These are phyloP conservation scores for Halcyon chelicuti DNA, from an alignment of 2,797 vertebrate genomes.

Conservation along the genomic window DNA sequence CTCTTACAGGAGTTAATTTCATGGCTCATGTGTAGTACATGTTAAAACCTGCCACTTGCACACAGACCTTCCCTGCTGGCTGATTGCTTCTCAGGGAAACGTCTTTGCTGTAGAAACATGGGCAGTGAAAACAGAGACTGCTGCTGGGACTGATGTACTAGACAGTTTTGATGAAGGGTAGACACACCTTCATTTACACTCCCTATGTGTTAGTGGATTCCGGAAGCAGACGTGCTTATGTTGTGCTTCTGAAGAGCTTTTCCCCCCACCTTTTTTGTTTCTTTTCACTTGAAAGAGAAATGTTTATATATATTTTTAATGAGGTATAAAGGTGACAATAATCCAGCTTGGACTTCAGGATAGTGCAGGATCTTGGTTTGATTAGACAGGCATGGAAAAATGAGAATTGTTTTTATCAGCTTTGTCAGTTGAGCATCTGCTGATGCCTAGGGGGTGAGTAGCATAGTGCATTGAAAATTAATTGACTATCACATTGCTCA, in stretches of 20 bases:
- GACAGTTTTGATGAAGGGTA: background rate
- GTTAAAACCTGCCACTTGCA: background rate
- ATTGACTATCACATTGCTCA: constrained; percentile 10
- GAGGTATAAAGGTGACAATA: background rate
- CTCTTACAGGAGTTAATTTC: background rate
- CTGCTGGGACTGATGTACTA: background rate
- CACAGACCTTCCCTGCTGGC: background rate
- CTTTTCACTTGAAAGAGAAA: background rate
- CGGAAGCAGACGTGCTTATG: background rate
- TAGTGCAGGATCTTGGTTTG: background rate
- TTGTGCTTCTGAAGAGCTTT: background rate
- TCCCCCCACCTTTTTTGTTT: background rate
- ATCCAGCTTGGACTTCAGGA: background rate
- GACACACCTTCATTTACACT: background rate
- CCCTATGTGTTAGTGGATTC: background rate
- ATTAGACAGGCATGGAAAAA: constrained; percentile 3
- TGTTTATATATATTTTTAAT: background rate
- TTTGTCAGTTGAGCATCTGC: constrained; percentile 41
- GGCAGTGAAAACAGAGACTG: background rate
- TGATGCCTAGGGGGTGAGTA: background rate
- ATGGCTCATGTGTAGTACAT: background rate
- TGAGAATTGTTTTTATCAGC: background rate
- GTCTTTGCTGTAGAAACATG: background rate
- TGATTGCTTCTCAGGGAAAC: background rate
- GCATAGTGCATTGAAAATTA: constrained; percentile 20